These are phyloP conservation scores for Chymomyza caudatula DNA, from an alignment of 2,888 invertebrate genomes.

Conservation along the genomic window DNA sequence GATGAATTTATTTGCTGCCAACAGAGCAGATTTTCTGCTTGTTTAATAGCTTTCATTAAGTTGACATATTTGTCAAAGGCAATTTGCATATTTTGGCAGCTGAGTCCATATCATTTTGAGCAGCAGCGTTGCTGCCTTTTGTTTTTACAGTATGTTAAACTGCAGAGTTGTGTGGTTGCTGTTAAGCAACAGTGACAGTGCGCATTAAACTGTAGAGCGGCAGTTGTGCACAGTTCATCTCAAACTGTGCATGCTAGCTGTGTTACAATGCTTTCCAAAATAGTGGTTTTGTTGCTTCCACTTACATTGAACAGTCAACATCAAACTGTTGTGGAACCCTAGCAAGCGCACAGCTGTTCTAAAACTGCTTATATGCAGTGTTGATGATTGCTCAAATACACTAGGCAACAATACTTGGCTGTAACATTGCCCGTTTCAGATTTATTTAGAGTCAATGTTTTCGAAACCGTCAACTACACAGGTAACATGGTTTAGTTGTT, in stretches of 20 bases:
- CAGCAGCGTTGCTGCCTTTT: background rate
- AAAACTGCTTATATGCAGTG: background rate
- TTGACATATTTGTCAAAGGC: background rate
- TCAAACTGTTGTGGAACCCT: background rate
- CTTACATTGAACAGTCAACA: background rate
- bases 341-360: background rate
- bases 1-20: slow-evolving; percentile 53
- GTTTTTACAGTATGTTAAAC: background rate
- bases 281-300: background rate
- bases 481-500: no score
- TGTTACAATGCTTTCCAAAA: background rate
- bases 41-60: slow-evolving; percentile 5
- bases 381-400: no score
- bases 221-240: background rate
- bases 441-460: no score
- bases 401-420: no score
- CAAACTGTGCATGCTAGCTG: background rate
- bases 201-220: background rate
- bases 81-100: background rate
- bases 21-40: slow-evolving; percentile 1
- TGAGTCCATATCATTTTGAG: background rate
- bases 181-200: background rate
- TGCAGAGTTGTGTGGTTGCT: background rate
- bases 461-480: no score
- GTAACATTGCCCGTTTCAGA: no score